A percentile compares a stretch with the other conserved stretches of the same genome.
phyloP scores from a whole-genome alignment of 2,797 vertebrate genomes.

The Anguilla marmorata region DNA sequence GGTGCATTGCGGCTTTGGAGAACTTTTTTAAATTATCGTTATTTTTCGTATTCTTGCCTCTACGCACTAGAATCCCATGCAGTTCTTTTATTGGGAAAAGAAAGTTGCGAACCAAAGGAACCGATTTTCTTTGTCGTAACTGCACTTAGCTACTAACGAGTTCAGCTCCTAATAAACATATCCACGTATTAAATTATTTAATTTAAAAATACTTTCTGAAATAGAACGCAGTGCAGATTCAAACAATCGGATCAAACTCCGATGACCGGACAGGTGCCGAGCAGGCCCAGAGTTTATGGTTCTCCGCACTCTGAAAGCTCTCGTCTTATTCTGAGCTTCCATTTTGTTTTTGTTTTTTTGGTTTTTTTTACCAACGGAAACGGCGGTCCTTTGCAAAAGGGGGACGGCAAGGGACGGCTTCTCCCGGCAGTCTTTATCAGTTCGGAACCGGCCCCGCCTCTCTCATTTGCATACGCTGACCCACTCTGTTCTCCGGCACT shows the following conservation, averaged over 20 bases:
- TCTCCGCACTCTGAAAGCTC: slow-evolving; percentile 47
- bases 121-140: slow-evolving; percentile 35
- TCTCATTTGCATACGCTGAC: slow-evolving; percentile 96
- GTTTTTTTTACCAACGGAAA: slow-evolving; percentile 43
- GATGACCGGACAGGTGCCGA: slow-evolving; percentile 51
- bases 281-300: slow-evolving; percentile 38
- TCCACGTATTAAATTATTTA: slow-evolving; percentile 49
- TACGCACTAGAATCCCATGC: slow-evolving; percentile 53
- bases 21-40: slow-evolving; percentile 19
- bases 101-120: slow-evolving; percentile 32
- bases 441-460: slow-evolving; percentile 18
- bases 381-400: slow-evolving; percentile 66
- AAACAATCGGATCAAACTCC: slow-evolving; percentile 51
- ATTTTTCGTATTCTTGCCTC: slow-evolving; percentile 24
- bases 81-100: slow-evolving; percentile 30
- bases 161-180: slow-evolving; percentile 49
- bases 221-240: slow-evolving; percentile 41
- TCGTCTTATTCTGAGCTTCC: slow-evolving; percentile 54
- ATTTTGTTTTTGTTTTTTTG: not conserved
- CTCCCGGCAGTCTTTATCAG: slow-evolving; percentile 38
- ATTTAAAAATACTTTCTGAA: slow-evolving; percentile 51
- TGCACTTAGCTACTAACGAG: slow-evolving; percentile 46
- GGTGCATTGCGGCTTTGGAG: slow-evolving; percentile 6
- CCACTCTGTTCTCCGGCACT: slow-evolving; percentile 96
- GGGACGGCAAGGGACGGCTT: not conserved